Base-by-base conservation (phyloP, 2,113 vertebrate species). In the Phyllostomus hastatus region DNA sequence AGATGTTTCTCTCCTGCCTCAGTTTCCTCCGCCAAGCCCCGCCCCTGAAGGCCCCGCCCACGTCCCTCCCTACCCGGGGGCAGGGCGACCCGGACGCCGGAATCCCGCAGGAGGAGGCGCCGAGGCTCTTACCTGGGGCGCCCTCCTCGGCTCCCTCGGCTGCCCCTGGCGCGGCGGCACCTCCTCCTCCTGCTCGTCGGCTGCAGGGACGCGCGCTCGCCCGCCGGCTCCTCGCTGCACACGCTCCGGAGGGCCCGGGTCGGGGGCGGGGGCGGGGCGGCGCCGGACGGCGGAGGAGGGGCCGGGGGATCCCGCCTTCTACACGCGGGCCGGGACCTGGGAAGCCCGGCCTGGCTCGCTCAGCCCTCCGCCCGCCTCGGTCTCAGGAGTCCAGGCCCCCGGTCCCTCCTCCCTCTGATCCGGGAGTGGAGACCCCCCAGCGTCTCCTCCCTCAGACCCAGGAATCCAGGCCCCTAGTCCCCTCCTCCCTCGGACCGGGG, bases 21-120 rank as follows among this genome's bases (percentile, higher is more conserved):
- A 97, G 97, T 97, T 97, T 97, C 96, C 97, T 96, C 92, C 70
- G 86, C 96, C 96, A 95, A 90, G 95, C 94, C 81, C 97, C 97
- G 96, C 97, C 97, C 87, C 95, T 57, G 46, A 14, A 31, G 59
- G 97, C 92, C 90, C 97, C 97, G 97, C 97, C 97, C 96, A 90
- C 94, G 83, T 0, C 97, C 96, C 97, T 96, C 94, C 97, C 97
- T 66, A 81, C 94, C 96, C 95, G 91, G 94, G 97, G 97, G 97
- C 95, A 54, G 95, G 97, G 92, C 97, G 95, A 82, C 92, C 94
- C 19, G 72, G 94, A 33, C 76, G 57, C 95, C 33, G 38, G 92
- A 48, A 90, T 88, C 96, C 66, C 83, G 33, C 2, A 54, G 95
- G 79, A 83, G 96, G 97, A 91, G 93, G 95, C 66, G 88, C 78